These are phyloP conservation scores for Myrmophylax atrothorax DNA, from an alignment of 2,113 vertebrate genomes.

Conservation along the genomic window DNA sequence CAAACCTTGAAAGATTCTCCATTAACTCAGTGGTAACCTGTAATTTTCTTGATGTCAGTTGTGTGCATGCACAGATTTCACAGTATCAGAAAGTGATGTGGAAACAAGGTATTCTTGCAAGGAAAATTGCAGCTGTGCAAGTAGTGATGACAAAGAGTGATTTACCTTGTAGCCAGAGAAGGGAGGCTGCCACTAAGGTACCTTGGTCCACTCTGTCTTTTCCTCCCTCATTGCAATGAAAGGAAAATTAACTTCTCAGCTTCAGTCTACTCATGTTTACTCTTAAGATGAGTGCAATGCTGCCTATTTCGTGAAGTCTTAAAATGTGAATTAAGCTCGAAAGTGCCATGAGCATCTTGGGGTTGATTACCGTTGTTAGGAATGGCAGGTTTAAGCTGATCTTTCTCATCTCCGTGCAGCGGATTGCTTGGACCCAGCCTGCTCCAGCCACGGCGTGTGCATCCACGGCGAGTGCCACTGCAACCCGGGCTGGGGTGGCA, in stretches of 20 bases:
- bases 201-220: background rate
- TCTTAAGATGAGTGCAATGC: background rate
- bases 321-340: background rate
- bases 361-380: background rate
- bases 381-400: background rate
- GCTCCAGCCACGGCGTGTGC: slow-evolving; percentile 90
- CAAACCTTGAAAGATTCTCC: slow-evolving; percentile 5
- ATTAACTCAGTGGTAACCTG: background rate
- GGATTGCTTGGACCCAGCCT: slow-evolving; percentile 92
- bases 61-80: background rate
- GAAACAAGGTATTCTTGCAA: background rate
- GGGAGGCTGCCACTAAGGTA: background rate
- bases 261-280: background rate
- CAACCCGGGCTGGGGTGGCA: slow-evolving; percentile 92
- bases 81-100: background rate
- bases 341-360: background rate
- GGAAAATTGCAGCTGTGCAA: background rate
- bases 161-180: background rate
- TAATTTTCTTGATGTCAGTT: background rate
- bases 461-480: slow-evolving; percentile 96
- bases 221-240: background rate
- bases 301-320: background rate
- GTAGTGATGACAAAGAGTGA: background rate
- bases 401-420: slow-evolving; percentile 71
- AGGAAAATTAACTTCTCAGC: background rate